Evolutionary conservation across 2,888 invertebrate species (phyloP), one percentile per base, ranked within the genome.

Genomic region (Agapetus fuscipes): DNA sequence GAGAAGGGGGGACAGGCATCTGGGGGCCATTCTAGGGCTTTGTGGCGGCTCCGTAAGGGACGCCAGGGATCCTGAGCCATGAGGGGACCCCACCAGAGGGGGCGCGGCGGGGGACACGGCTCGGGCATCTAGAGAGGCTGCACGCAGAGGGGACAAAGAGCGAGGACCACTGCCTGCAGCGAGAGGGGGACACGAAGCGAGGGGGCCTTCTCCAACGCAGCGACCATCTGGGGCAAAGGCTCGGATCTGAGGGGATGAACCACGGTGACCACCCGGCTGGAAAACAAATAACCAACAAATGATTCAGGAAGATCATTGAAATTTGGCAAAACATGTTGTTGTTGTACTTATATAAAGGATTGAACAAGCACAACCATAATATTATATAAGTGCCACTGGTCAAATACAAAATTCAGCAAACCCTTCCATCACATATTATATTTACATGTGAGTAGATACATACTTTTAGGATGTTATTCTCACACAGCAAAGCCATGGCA

Each of bases 141-240:
- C 81, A 24, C 85, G 74, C 41, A 84, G 75, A 3, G 86, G 86
- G 14, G 86, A 86, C 1, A 86, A 85, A 0, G 85, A 84, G 37
- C 85, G 63, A 56, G 46, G 10, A 78, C 78, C 34, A 66, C 81
- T 17, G 66, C 81, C 49, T 66, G 78, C 54, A 65, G 61, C 50
- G 5, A 20, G 20, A n/a, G n/a, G n/a, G n/a, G n/a, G n/a, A n/a
- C n/a, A n/a, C n/a, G n/a, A n/a, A 20, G 20, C 4, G 20, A 4
- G 4, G 43, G 66, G 63, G 37, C 65, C 72, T 46, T 70, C 69
- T 2, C 69, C 56, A 2, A 79, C 75, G 12, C 66, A 67, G 32
- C 83, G 76, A 1, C 86, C 86, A 55, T 87, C 87, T 0, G 86
- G 86, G 13, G 83, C 85, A 53, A 83, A 86, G 0, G 87, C 83